Percentiles rank a stretch among this genome's conserved stretches.
Evolutionary conservation across 2,888 invertebrate species (phyloP).

Genomic region (Philhelius pedissequus): DNA sequence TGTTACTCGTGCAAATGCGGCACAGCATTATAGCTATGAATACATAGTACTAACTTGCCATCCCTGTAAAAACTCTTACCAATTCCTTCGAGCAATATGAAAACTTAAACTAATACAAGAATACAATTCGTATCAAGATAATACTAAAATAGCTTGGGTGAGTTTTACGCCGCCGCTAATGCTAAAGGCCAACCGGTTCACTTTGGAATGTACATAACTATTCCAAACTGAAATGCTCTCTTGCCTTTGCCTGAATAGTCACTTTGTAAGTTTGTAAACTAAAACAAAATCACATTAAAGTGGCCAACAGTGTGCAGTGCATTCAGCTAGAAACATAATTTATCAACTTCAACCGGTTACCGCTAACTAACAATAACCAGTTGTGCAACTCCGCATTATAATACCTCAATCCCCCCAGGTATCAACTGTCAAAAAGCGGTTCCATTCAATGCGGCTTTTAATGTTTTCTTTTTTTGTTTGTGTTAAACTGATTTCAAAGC

Average conservation of each 20-base stretch:
- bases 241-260: not conserved
- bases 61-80: not conserved
- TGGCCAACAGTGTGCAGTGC: not conserved
- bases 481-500: not conserved
- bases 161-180: no score
- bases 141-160: not conserved
- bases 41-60: no score
- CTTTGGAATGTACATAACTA: not conserved
- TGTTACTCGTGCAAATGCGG: no score
- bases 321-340: not conserved
- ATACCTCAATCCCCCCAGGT: not conserved
- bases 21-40: no score
- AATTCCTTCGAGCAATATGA: not conserved
- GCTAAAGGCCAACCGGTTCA: slow-evolving; percentile 51
- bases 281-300: not conserved
- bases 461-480: not conserved
- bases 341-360: slow-evolving; percentile 1
- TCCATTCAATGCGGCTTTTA: not conserved
- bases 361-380: not conserved
- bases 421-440: not conserved
- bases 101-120: not conserved
- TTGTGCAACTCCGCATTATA: slow-evolving; percentile 1
- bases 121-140: not conserved
- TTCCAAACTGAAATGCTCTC: not conserved
- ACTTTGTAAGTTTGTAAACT: not conserved